Evolutionary conservation across 2,797 vertebrate genomes (phyloP).

Genomic region (Anableps anableps): DNA sequence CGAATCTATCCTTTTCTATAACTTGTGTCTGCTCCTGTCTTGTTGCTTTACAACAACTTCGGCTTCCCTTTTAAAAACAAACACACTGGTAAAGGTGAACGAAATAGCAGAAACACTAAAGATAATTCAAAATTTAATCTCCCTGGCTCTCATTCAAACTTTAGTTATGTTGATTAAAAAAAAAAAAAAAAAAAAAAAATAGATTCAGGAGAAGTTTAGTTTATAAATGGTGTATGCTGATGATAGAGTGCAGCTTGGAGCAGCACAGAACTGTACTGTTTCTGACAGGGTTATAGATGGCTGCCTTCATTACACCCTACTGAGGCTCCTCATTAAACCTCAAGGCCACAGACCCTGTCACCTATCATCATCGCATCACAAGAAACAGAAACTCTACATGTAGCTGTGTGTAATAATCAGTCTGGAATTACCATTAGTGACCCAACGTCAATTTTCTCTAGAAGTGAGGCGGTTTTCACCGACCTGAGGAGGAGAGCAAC

Average conservation of each 20-base stretch:
- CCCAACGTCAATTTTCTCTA: background rate
- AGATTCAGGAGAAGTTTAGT: background rate
- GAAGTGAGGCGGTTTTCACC: background rate
- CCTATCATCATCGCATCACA: conserved; percentile 21
- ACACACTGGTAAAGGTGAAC: background rate
- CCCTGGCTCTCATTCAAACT: background rate
- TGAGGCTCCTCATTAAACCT: conserved; percentile 38
- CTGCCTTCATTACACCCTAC: conserved; percentile 26
- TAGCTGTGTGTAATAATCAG: background rate
- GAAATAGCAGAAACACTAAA: background rate
- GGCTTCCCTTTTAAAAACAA: background rate
- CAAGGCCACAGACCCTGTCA: conserved; percentile 12
- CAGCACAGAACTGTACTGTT: background rate
- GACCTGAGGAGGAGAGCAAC: background rate
- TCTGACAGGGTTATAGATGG: conserved; percentile 25
- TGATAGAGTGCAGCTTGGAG: background rate
- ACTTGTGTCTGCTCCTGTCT: background rate
- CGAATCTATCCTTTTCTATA: background rate
- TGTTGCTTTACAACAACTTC: background rate
- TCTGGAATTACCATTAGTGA: background rate
- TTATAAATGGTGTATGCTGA: background rate
- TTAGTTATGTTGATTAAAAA: background rate
- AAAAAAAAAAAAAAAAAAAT: background rate
- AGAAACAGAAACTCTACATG: conserved; percentile 10
- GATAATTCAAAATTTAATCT: background rate